Evolutionary conservation across 1,140 invertebrate species (phyloP), one percentile per base, ranked within the genome.

Genomic region (Cyrtorhinus lividipennis): DNA sequence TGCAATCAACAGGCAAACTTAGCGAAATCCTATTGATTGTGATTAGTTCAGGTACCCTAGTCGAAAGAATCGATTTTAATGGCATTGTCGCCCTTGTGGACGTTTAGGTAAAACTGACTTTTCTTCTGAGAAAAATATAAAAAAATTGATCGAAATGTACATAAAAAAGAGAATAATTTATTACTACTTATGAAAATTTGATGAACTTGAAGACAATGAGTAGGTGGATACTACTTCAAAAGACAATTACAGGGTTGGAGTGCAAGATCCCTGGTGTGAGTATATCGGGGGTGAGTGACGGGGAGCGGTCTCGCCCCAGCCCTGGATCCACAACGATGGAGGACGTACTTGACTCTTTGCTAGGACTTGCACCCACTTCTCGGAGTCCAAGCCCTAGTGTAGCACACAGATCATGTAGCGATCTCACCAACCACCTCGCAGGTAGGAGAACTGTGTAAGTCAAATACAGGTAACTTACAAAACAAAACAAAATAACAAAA

Each of bases 261-360:
- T 59, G 18, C 58, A n/a, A 26, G 58, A 59, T 59, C 24, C 58
- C 58, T n/a, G 58, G 58, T 22, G 58, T 59, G 58, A 27, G 24
- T 25, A 59, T 59, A 26, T 59, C 58, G 58, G 58, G 58, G 24
- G 27, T 22, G 58, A 30, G 24, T 30, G 58, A 59, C 24, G 27
- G 24, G 24, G 64, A 65, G 58, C 25, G 64, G 44, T 62, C 53
- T 18, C 25, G 63, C 26, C 69, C 71, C 48, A 89, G 86, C 68
- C 85, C 87, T 57, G 82, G 83, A 68, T 87, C 86, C 64, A 88
- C 90, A 56, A 92, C 89, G 53, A 79, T 95, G 72, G 91, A 94
- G 78, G 92, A 95, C 78, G 91, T 94, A 61, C 79, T 95, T 72
- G 90, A 93, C 74, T 90, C 89, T 62, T 81, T 95, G 66, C 80